Evolutionary conservation across 2,797 vertebrate genomes (phyloP).

Genomic region (Notoglanidium macrostoma): DNA sequence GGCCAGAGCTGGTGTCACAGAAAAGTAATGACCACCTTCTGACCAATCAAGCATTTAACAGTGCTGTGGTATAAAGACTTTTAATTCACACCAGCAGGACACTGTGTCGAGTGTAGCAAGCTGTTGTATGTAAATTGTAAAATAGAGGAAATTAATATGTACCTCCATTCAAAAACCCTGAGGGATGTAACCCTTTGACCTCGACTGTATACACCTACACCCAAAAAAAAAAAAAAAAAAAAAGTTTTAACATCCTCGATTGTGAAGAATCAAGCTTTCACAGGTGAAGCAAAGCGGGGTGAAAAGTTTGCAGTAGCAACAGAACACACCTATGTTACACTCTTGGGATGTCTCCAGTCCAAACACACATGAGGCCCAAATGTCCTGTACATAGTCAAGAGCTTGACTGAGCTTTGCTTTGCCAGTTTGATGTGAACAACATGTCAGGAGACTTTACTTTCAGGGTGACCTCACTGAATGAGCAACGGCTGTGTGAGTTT

Average conservation of each 20-base stretch:
- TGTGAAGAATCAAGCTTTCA: background rate
- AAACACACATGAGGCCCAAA: conserved; percentile 38
- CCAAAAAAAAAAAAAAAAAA: background rate
- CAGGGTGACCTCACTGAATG: conserved; percentile 24
- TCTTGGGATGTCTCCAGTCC: conserved; percentile 2
- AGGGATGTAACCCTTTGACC: background rate
- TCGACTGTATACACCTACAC: background rate
- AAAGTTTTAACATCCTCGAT: conserved; percentile 1
- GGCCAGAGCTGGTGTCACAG: background rate
- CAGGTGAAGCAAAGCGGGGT: conserved; percentile 3
- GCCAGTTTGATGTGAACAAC: conserved; percentile 42
- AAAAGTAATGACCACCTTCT: background rate
- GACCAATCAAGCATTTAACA: background rate
- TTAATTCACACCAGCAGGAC: background rate
- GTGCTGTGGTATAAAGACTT: background rate
- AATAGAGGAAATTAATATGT: background rate
- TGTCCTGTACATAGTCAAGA: conserved; percentile 9
- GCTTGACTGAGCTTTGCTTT: conserved; percentile 17
- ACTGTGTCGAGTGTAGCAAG: background rate
- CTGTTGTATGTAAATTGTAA: background rate
- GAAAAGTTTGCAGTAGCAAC: conserved; percentile 16
- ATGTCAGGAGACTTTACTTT: conserved; percentile 41
- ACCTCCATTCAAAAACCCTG: background rate
- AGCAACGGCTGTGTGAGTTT: conserved; percentile 12
- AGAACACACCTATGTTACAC: conserved; percentile 2